Evolutionary conservation across 2,113 vertebrate genomes (phyloP).

Genomic region (Erinaceus europaeus): DNA sequence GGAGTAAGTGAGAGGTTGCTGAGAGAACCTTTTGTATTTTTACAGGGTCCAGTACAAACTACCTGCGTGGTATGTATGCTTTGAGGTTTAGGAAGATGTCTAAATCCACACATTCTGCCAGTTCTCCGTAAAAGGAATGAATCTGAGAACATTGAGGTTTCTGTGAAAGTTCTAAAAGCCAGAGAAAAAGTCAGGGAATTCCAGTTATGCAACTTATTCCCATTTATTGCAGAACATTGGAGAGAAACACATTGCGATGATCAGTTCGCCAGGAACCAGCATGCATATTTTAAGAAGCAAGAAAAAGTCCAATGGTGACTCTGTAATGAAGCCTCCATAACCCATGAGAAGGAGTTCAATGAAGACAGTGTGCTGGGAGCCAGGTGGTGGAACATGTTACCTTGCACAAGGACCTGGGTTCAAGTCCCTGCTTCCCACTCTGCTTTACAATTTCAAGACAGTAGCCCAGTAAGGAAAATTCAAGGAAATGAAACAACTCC

Average conservation of each 20-base stretch:
- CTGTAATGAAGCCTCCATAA: too few species aligned
- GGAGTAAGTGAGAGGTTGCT: not conserved
- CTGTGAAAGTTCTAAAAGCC: not conserved
- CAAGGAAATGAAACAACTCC: constrained; percentile 65
- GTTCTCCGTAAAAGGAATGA: not conserved
- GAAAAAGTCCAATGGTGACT: too few species aligned
- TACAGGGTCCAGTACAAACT: not conserved
- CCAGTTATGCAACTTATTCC: not conserved
- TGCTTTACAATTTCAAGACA: constrained; percentile 25
- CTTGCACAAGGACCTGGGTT: too few species aligned
- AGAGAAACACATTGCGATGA: not conserved
- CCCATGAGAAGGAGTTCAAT: too few species aligned
- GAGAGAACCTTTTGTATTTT: not conserved
- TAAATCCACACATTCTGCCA: not conserved
- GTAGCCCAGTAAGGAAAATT: constrained; percentile 49
- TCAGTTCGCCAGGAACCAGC: not conserved
- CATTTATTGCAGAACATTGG: not conserved
- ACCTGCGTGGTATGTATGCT: too few species aligned
- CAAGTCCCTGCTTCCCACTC: not conserved
- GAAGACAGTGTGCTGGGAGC: too few species aligned
- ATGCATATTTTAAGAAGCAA: not conserved
- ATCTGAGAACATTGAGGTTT: not conserved
- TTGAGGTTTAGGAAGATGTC: not conserved
- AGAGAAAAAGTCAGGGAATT: too few species aligned
- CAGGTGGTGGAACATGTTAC: too few species aligned